Conservation (phyloP, 1,140 invertebrate species). For the Parapsyche elsis region DNA sequence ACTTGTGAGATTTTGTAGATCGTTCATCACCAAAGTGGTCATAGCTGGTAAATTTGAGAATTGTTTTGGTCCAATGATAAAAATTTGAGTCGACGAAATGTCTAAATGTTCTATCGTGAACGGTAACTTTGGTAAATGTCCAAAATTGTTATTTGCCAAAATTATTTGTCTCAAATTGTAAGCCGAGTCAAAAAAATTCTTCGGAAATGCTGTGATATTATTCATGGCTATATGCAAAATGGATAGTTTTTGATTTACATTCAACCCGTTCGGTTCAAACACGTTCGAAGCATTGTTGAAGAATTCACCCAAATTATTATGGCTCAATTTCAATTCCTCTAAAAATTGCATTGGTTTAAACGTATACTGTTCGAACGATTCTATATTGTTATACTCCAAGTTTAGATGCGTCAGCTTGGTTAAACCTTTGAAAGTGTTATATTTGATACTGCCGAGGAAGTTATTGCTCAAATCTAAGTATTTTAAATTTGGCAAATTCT, state of each 20-base stretch:
- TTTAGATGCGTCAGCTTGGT: conserved; percentile 67
- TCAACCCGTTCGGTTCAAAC: conserved; percentile 61
- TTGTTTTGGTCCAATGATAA: conserved; percentile 59
- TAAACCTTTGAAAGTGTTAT: conserved; percentile 63
- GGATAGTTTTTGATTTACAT: conserved; percentile 60
- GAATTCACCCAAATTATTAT: conserved; percentile 61
- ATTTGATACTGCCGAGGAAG: conserved; percentile 62
- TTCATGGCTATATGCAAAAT: conserved; percentile 60
- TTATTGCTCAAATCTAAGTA: conserved; percentile 69
- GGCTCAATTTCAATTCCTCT: conserved; percentile 63
- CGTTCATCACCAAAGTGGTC: conserved; percentile 62
- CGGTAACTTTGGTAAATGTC: conserved; percentile 61
- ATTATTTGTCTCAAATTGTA: conserved; percentile 61
- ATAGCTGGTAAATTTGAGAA: conserved; percentile 60
- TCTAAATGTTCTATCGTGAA: conserved; percentile 64
- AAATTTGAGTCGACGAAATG: conserved; percentile 63
- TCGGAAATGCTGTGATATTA: conserved; percentile 58
- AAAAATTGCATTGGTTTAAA: conserved; percentile 65
- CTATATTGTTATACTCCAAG: conserved; percentile 67
- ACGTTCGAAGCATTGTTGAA: conserved; percentile 49
- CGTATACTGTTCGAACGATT: conserved; percentile 60
- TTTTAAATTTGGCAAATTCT: conserved; percentile 63
- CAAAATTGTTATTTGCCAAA: conserved; percentile 62
- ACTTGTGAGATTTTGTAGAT: conserved; percentile 60
- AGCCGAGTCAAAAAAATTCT: conserved; percentile 63